A percentile compares a stretch with the other conserved stretches of the same genome.
These are phyloP conservation scores for Hephaestus fuliginosus DNA, from an alignment of 2,797 vertebrate genomes.

Conservation along the genomic window DNA sequence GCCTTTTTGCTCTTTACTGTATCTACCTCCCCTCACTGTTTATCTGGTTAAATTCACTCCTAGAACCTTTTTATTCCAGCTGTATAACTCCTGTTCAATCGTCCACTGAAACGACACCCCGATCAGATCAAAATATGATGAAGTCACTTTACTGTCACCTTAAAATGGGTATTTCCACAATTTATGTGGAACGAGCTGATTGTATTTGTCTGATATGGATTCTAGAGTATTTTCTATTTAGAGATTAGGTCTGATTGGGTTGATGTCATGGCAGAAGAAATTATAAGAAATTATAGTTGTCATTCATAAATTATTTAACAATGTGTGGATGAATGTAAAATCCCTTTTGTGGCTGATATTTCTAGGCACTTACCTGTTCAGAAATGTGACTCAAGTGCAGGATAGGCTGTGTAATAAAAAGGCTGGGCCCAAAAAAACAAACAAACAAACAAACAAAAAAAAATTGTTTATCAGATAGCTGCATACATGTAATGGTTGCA, in stretches of 20 bases:
- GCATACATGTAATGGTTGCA: conserved; percentile 65
- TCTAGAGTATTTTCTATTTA: conserved; percentile 24
- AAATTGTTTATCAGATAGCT: conserved; percentile 42
- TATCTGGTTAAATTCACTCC: conserved; percentile 44
- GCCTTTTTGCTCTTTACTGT: conserved; percentile 52
- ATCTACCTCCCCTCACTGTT: conserved; percentile 62
- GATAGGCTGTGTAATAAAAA: conserved; percentile 33
- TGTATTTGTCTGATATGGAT: conserved; percentile 27
- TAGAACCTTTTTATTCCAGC: conserved; percentile 25
- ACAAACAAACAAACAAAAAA: neutral
- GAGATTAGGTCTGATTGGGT: conserved; percentile 36
- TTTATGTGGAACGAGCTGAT: conserved; percentile 35
- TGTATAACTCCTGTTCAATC: conserved; percentile 25
- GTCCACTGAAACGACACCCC: conserved; percentile 34
- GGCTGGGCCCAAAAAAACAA: neutral
- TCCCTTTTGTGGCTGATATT: conserved; percentile 15
- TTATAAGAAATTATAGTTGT: neutral
- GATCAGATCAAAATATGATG: conserved; percentile 29
- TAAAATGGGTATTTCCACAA: conserved; percentile 35
- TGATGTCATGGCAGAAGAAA: neutral
- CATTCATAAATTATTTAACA: conserved; percentile 9
- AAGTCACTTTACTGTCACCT: conserved; percentile 66
- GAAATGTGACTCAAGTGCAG: conserved; percentile 7
- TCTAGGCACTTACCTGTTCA: conserved; percentile 1
- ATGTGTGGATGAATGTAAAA: conserved; percentile 1